Evolutionary conservation across 2,888 invertebrate genomes (phyloP), one percentile per base, ranked within the genome.

Genomic region (Trypoxylon attenuatum): DNA sequence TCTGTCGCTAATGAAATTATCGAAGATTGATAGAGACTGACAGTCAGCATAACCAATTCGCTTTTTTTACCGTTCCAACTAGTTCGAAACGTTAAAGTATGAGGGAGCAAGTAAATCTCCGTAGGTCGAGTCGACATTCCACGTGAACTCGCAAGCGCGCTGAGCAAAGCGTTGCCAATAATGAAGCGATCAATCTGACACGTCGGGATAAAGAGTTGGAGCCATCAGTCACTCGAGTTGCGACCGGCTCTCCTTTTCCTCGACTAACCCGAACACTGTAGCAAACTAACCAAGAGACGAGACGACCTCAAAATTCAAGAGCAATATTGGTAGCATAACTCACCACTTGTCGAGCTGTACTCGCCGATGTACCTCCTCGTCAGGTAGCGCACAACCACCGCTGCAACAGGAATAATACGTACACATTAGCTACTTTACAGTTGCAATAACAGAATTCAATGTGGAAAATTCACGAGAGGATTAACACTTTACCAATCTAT

Each of bases 311-410:
- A n/a, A n/a, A n/a, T n/a, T n/a, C n/a, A n/a, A n/a, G n/a, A n/a
- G n/a, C 38, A 6, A 42, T 18, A 38, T n/a, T 38, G 6, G 10
- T 29, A 10, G 16, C 18, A 29, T 8, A 51, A 90, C 92, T 91
- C 86, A 93, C 93, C 93, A 87, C 92, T 93, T 77, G 92, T 93
- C 66, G 93, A 94, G 88, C 93, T 93, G 89, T 94, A 94, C 89
- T 94, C 94, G 76, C 93, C 93, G 82, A 94, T 94, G 87, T 93
- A 94, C 80, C 94, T 89, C 88, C 93, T 93, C 69, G 94, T 94
- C 81, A 94, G 89, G 88, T 94, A 94, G 82, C 94, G 91, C 83
- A 94, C 93, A 73, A 93, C 93, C 81, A 94, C 93, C 83, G 93
- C 93, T 94, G 91, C 77, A 93, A 93, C 88, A 89, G 47, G 55